Conservation (phyloP, 2,888 invertebrate species). For the Hoplodrina ambigua region DNA sequence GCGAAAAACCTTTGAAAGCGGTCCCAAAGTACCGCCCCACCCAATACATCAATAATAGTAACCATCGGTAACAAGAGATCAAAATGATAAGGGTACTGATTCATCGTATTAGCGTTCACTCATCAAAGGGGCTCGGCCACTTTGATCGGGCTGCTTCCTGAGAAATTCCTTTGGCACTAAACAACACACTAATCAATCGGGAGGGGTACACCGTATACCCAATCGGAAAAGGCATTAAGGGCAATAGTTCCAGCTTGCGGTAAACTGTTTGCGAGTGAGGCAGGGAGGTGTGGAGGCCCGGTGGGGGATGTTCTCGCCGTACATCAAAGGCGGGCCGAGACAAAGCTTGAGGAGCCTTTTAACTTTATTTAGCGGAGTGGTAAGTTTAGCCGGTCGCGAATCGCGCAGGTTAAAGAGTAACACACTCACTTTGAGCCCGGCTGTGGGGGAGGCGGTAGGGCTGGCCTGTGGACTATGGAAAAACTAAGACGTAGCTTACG, state of each 20-base stretch:
- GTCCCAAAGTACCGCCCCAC: constrained; percentile 36
- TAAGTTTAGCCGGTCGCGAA: constrained; percentile 91
- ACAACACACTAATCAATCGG: constrained; percentile 87
- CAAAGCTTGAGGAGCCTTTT: constrained; percentile 90
- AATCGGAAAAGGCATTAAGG: constrained; percentile 88
- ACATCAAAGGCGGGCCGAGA: constrained; percentile 90
- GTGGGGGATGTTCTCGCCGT: constrained; percentile 74
- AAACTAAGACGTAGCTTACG: neutral
- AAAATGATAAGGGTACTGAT: constrained; percentile 78
- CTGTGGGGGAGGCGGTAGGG: constrained; percentile 74
- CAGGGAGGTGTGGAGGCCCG: constrained; percentile 56
- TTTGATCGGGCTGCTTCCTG: constrained; percentile 85
- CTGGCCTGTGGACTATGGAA: constrained; percentile 58
- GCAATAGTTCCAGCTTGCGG: constrained; percentile 89
- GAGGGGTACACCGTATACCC: constrained; percentile 76
- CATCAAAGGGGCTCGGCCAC: constrained; percentile 76
- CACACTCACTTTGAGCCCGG: constrained; percentile 88
- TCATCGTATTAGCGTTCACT: constrained; percentile 75
- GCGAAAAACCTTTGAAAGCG: constrained; percentile 32
- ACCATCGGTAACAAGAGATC: constrained; percentile 73
- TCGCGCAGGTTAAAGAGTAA: constrained; percentile 91
- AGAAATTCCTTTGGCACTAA: constrained; percentile 81
- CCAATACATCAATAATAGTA: constrained; percentile 63
- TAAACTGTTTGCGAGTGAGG: constrained; percentile 86
- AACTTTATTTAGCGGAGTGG: constrained; percentile 91